Base-by-base conservation (phyloP, 2,888 invertebrate species). In the Lithophane ornitopus region DNA sequence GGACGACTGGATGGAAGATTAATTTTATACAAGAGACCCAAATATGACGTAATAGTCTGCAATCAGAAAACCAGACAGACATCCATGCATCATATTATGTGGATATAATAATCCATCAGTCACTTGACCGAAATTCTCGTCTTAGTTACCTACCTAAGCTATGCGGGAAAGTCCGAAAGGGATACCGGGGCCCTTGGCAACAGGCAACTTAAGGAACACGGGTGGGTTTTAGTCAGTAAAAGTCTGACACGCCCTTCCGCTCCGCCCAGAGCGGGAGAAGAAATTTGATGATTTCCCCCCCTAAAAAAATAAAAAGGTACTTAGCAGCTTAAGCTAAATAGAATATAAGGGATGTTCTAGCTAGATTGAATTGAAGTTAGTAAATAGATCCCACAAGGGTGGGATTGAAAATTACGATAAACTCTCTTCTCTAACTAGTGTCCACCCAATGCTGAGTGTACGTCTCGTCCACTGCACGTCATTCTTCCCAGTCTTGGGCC, bases 41-140 rank as follows among this genome's bases (percentile, higher is more conserved):
- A 74, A 46, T 68, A 74, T 76, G 70, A 82, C 65, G 73, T 80
- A 80, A 80, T 44, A 62, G 67, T 71, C 78, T 77, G 74, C 81
- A 78, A 80, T 69, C 67, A 54, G 44, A 75, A 54, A 78, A 81
- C 61, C 44, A 65, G 65, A 68, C 59, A 28, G 19, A 70, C 44
- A 34, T 12, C 22, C 56, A 67, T 26, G 41, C 58, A 75, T 81
- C 44, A 65, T 44, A 14, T 62, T 39, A 39, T 70, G 46, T 58
- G n/a, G 11, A 58, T 58, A 54, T 65, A 28, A 46, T 16, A 41
- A 68, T 54, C 56, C 28, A 70, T 70, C 39, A 58, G 58, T 46
- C 34, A 67, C 8, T 66, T 49, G 34, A 54, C 56, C 62, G 39
- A 74, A 65, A 63, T 76, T 75, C 59, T 54, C 41, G 7, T 52